A percentile compares a stretch with the other conserved stretches of the same genome.
These are phyloP conservation scores for Tokudaia muenninki DNA, from an alignment of 2,797 vertebrate species.

Conservation along the genomic window DNA sequence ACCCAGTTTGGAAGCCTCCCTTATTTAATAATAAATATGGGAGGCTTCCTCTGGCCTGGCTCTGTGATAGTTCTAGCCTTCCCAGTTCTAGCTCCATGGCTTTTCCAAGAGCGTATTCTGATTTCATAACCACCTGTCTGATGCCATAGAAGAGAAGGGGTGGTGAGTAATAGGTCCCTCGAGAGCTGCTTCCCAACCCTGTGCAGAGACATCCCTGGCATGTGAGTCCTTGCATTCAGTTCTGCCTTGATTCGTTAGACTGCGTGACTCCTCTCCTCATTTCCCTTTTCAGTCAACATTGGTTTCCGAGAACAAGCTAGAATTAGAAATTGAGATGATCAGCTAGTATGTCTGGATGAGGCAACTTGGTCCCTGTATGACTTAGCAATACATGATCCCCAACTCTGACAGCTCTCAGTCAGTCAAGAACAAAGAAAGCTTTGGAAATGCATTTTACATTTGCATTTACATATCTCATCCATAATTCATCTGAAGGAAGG, in stretches of 20 bases:
- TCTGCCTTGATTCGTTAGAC: constrained; percentile 19
- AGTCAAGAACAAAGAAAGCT: constrained; percentile 72
- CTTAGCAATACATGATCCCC: constrained; percentile 45
- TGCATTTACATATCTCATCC: constrained; percentile 82
- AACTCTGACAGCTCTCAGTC: constrained; percentile 43
- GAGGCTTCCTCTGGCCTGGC: constrained; percentile 6
- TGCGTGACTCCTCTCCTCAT: constrained; percentile 40
- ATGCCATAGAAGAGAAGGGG: constrained; percentile 49
- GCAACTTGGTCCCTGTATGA: constrained; percentile 12
- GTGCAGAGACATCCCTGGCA: not conserved
- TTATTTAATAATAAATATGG: not conserved
- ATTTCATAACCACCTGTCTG: constrained; percentile 67
- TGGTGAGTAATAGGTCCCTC: constrained; percentile 9
- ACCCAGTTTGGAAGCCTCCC: constrained; percentile 50
- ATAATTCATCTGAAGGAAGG: constrained; percentile 81
- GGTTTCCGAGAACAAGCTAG: constrained; percentile 57
- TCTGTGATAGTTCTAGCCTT: constrained; percentile 55
- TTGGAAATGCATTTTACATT: constrained; percentile 80
- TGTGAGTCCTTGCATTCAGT: constrained; percentile 23
- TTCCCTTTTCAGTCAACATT: constrained; percentile 58
- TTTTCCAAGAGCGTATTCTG: constrained; percentile 48
- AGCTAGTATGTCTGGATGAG: constrained; percentile 35
- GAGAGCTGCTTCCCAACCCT: constrained; percentile 26
- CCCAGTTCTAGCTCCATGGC: not conserved
- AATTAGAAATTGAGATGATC: constrained; percentile 46